Evolutionary conservation across 1,140 invertebrate species (phyloP).

Genomic region (Zaprionus kolodkinae): DNA sequence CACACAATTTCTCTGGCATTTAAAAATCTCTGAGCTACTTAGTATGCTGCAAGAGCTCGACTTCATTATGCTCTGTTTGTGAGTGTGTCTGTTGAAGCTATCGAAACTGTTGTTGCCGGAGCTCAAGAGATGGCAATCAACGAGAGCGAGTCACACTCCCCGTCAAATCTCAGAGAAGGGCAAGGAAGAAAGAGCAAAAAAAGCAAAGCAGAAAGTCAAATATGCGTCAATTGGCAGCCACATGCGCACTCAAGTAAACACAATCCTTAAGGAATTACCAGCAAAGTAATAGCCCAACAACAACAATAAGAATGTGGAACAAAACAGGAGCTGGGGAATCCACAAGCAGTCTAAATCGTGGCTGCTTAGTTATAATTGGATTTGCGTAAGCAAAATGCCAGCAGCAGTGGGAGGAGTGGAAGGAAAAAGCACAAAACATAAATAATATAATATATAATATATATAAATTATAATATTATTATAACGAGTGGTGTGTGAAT

Average conservation of each 20-base stretch:
- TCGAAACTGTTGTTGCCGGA: conserved; percentile 20
- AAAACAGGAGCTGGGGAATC: not conserved
- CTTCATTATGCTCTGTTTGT: conserved; percentile 2
- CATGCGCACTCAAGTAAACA: conserved; percentile 79
- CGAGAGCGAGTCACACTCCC: not conserved
- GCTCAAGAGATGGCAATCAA: conserved; percentile 74
- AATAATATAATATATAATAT: conserved; percentile 64
- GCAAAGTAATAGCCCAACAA: conserved; percentile 65
- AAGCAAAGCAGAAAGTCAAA: conserved; percentile 70
- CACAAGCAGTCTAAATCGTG: conserved; percentile 42
- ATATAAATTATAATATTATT: conserved; percentile 34
- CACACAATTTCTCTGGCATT: conserved; percentile 42
- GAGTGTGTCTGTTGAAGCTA: conserved; percentile 3
- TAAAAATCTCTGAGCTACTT: conserved; percentile 71
- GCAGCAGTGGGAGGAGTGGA: not conserved
- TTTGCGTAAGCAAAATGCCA: conserved; percentile 32
- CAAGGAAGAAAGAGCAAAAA: conserved; percentile 9
- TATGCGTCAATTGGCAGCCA: conserved; percentile 82
- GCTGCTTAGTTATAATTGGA: conserved; percentile 72
- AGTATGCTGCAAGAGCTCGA: conserved; percentile 64
- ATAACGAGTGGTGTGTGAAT: conserved; percentile 54
- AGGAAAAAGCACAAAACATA: conserved; percentile 65
- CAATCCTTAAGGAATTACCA: conserved; percentile 81
- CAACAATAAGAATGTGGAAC: not conserved
- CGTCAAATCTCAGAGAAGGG: conserved; percentile 38